Percentiles rank a stretch among this genome's conserved stretches.
Conservation (phyloP, 1,140 invertebrate species). For the Dendrolimus punctatus region DNA sequence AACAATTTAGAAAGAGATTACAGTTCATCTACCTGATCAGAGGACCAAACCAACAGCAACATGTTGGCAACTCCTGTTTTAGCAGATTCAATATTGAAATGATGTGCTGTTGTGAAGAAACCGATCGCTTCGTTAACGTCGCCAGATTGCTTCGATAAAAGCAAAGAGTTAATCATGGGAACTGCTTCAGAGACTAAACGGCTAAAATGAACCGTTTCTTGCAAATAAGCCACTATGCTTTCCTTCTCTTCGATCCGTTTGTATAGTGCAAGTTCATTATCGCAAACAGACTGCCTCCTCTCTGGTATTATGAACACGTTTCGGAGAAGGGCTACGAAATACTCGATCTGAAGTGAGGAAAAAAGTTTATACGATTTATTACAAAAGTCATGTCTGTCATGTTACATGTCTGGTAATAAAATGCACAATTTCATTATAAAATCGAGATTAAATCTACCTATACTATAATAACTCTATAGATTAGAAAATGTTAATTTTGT, state of each 20-base stretch:
- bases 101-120: constrained; percentile 86
- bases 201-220: constrained; percentile 80
- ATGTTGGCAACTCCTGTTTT: constrained; percentile 82
- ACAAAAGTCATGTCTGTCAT: no score
- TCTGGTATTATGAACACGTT: constrained; percentile 60
- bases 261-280: constrained; percentile 54
- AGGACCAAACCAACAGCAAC: constrained; percentile 83
- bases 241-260: constrained; percentile 68
- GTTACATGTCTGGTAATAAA: no score
- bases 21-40: constrained; percentile 66
- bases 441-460: no score
- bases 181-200: constrained; percentile 78
- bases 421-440: no score
- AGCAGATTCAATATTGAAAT: constrained; percentile 83
- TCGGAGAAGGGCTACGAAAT: constrained; percentile 56
- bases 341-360: constrained; percentile 45
- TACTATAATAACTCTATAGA: no score
- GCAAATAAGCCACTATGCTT: constrained; percentile 70
- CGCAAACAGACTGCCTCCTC: constrained; percentile 39
- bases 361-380: constrained; percentile 1
- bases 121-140: constrained; percentile 90
- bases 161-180: constrained; percentile 79
- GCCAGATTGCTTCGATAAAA: constrained; percentile 81
- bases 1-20: no score
- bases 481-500: no score